Evolutionary conservation across 2,113 vertebrate species (phyloP).

Genomic region (Spea multiplicata): DNA sequence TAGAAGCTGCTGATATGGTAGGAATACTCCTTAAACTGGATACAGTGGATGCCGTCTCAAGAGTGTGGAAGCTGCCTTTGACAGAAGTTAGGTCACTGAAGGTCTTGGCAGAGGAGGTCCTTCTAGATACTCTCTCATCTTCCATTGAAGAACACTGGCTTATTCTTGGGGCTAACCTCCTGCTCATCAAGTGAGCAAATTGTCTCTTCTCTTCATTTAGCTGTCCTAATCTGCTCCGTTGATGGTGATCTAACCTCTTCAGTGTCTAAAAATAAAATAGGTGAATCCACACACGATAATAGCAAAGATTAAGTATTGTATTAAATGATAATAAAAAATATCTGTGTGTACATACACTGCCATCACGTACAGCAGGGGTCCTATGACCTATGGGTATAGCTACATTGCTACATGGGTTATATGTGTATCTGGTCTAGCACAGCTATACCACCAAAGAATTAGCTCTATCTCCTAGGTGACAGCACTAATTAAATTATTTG

Average conservation of each 20-base stretch:
- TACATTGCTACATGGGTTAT: no score
- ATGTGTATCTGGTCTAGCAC: no score
- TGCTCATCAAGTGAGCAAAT: slow-evolving; percentile 46
- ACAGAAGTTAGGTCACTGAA: slow-evolving; percentile 5
- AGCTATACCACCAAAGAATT: no score
- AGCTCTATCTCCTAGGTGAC: no score
- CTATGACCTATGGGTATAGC: no score
- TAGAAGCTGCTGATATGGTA: neutral
- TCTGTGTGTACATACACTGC: no score
- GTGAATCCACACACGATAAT: no score
- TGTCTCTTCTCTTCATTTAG: slow-evolving; percentile 49
- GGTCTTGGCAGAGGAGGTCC: neutral
- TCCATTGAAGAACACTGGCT: neutral
- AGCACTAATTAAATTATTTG: no score
- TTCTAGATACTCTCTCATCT: neutral
- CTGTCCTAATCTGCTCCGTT: slow-evolving; percentile 43
- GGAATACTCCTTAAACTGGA: neutral
- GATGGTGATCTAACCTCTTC: slow-evolving; percentile 44
- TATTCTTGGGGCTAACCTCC: slow-evolving; percentile 25
- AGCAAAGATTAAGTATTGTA: no score
- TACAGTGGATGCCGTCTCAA: neutral
- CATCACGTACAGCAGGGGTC: no score
- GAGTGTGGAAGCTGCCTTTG: slow-evolving; percentile 20
- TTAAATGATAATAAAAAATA: no score
- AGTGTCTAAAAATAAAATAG: slow-evolving; percentile 28